Evolutionary conservation across 1,140 invertebrate genomes (phyloP).

Genomic region (Pinna nobilis): DNA sequence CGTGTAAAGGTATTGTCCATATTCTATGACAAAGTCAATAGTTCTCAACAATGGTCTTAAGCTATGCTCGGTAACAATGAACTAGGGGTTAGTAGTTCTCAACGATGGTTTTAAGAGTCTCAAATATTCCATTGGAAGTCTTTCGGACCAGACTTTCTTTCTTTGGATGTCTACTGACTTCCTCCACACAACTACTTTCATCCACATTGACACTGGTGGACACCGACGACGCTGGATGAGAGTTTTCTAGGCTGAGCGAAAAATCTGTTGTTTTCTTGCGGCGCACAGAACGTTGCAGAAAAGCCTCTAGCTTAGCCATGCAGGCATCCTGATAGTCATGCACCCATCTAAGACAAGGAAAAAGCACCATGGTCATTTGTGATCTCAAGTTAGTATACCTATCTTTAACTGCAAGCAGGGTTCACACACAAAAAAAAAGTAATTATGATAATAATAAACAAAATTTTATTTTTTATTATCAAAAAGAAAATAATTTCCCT

Average conservation of each 20-base stretch:
- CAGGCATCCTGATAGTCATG: constrained; percentile 99
- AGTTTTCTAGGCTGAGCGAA: constrained; percentile 11
- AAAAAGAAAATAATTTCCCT: no score
- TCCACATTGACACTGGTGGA: background rate
- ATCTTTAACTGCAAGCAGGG: no score
- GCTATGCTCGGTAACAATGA: no score
- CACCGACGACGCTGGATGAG: constrained; percentile 16
- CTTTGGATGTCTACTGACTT: constrained; percentile 10
- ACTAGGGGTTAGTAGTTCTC: background rate
- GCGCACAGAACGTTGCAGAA: constrained; percentile 68
- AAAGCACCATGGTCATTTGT: constrained; percentile 99
- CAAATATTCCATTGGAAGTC: background rate
- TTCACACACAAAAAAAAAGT: no score
- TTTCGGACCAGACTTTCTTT: background rate
- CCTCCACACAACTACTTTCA: background rate
- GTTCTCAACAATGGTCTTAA: no score
- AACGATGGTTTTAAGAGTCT: background rate
- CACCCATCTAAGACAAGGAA: constrained; percentile 94
- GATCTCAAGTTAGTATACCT: no score
- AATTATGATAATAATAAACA: no score
- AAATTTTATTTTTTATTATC: no score
- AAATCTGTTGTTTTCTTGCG: constrained; percentile 11
- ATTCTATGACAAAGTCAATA: no score
- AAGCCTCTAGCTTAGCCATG: constrained; percentile 95
- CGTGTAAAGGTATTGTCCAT: no score